phyloP scores from a whole-genome alignment of 2,888 invertebrate species.

The Autographa gamma region DNA sequence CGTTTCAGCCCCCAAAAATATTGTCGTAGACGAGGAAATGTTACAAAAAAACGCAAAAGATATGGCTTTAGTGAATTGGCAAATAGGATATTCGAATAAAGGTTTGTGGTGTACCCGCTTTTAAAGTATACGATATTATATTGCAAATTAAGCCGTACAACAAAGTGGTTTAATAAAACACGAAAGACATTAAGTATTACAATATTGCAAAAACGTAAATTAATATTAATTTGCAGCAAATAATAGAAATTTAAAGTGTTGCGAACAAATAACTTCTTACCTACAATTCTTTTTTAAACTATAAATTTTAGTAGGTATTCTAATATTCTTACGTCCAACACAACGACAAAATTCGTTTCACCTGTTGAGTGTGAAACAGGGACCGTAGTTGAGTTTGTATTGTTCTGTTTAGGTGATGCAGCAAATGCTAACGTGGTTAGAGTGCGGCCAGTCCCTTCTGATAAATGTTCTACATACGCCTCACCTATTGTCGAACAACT shows the following conservation, averaged over 20 bases:
- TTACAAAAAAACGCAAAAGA: constrained; percentile 33
- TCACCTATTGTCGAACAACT: constrained; percentile 61
- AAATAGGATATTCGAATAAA: constrained; percentile 21
- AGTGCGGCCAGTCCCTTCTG: constrained; percentile 27
- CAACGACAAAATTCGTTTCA: neutral
- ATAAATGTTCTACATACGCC: constrained; percentile 43
- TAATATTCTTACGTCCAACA: too few species aligned
- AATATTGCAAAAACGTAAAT: too few species aligned
- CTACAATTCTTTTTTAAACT: too few species aligned
- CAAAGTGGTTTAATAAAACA: too few species aligned
- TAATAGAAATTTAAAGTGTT: too few species aligned
- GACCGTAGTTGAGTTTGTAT: neutral
- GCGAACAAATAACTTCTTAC: too few species aligned
- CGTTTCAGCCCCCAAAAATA: constrained; percentile 49
- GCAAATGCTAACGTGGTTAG: constrained; percentile 28
- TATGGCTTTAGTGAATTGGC: constrained; percentile 53
- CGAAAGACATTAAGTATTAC: too few species aligned
- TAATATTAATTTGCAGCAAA: too few species aligned
- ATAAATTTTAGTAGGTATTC: too few species aligned
- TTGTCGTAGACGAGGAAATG: constrained; percentile 32
- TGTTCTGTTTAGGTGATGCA: constrained; percentile 37
- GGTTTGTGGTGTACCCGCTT: constrained; percentile 33
- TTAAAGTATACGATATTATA: neutral
- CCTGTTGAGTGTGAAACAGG: constrained; percentile 12
- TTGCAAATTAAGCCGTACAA: too few species aligned